A percentile compares a stretch with the other conserved stretches of the same genome.
Conservation (phyloP, 2,888 invertebrate species). For the Anaspis maculata region DNA sequence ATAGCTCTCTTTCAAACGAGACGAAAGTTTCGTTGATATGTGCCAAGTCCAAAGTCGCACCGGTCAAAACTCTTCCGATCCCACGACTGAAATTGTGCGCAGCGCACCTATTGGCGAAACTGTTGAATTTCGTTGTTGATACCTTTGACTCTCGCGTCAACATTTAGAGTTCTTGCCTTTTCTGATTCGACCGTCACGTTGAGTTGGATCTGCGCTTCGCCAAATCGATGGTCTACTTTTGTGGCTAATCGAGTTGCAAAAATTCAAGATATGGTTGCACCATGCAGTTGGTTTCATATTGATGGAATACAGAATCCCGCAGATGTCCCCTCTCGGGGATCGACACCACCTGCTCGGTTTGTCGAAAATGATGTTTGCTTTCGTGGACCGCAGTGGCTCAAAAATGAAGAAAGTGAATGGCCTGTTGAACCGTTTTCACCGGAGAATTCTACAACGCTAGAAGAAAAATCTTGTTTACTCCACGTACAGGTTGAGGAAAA, state of each 20-base stretch:
- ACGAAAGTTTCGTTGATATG: not conserved
- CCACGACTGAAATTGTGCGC: not conserved
- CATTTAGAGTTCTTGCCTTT: not conserved
- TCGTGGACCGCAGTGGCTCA: not conserved
- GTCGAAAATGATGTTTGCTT: not conserved
- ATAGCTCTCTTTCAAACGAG: not conserved
- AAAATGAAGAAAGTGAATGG: not conserved
- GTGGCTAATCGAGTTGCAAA: not conserved
- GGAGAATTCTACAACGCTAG: not conserved
- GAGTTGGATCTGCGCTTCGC: not conserved
- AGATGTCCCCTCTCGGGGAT: not conserved
- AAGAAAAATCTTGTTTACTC: too few relatives aligned
- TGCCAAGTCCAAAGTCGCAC: not conserved
- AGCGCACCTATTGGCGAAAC: not conserved
- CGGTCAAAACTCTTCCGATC: not conserved
- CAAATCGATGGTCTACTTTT: not conserved
- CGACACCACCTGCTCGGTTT: not conserved
- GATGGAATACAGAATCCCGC: constrained; percentile 1
- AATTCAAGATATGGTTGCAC: constrained; percentile 1
- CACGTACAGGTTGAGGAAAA: too few relatives aligned
- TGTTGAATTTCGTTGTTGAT: not conserved
- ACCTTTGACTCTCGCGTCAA: not conserved
- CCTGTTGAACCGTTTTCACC: not conserved
- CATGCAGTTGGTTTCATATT: not conserved
- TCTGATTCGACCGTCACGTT: not conserved